Evolutionary conservation across 2,888 invertebrate genomes (phyloP).

Genomic region (Enchytraeus crypticus): DNA sequence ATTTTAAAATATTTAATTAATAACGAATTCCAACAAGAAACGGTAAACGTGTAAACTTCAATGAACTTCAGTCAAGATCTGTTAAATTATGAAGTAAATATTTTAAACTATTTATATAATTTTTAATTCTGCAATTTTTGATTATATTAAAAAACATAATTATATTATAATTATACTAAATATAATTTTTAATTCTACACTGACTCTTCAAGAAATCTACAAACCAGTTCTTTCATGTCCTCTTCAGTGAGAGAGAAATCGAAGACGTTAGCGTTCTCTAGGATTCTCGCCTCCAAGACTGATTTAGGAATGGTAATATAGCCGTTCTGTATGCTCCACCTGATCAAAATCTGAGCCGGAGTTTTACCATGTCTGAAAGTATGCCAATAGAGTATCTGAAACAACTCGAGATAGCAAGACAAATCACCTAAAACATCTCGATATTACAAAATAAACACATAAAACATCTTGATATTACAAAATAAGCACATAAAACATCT

Average conservation of each 20-base stretch:
- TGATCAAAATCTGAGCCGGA: slow-evolving; percentile 30
- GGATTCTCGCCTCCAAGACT: slow-evolving; percentile 22
- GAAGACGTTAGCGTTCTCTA: slow-evolving; percentile 33
- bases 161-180: background rate
- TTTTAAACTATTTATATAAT: no score
- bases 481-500: no score
- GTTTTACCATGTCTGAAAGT: slow-evolving; percentile 29
- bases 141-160: background rate
- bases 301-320: slow-evolving; percentile 38
- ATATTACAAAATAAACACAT: no score
- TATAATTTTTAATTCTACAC: background rate
- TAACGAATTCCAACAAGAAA: no score
- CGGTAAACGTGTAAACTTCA: no score
- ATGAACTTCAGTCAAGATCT: no score
- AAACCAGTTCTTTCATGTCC: slow-evolving; percentile 26
- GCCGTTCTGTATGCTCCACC: slow-evolving; percentile 35
- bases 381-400: no score
- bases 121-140: background rate
- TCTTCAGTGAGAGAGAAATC: slow-evolving; percentile 30
- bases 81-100: no score
- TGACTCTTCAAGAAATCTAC: background rate
- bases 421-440: background rate
- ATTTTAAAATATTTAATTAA: no score
- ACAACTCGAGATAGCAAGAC: background rate
- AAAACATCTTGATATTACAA: no score